Evolutionary conservation across 2,113 vertebrate genomes (phyloP), one percentile per base, ranked within the genome.

Genomic region (Saccopteryx bilineata): DNA sequence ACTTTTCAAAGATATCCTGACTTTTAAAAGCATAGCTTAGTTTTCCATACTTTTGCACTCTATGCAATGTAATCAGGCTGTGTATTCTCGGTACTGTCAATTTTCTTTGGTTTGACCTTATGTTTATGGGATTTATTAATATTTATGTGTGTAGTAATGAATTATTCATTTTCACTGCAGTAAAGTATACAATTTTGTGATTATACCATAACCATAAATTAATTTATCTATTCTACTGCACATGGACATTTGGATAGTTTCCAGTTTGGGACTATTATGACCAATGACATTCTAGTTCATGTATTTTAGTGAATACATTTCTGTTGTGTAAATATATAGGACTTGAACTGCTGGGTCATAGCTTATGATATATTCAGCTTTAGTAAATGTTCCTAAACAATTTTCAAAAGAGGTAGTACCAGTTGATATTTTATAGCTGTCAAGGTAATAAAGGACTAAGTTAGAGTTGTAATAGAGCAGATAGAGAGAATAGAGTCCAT

Each of bases 151-250:
- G 4, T 65, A 71, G 54, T 75, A 7, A 8, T 86, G 56, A 78
- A 93, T 82, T 90, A 78, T 80, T 90, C 69, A 91, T 81, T 93
- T 93, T 87, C 91, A 75, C 52, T 81, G 58, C 31, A 66, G 5
- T 72, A 72, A n/a, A 93, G 65, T 66, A 66, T 58, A 75, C 19
- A 80, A 80, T 72, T 81, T 74, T 81, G 66, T 93, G 60, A 93
- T 93, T 75, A 90, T 9, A 75, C 24, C 15, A 69, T 75, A 76
- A 84, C 24, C 15, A 69, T 75, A 76, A 84, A 66, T 87, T 87
- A 81, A 69, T 81, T 90, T 75, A 86, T 87, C 46, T 26, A 75
- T 80, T 80, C n/a, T 60, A 52, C 58, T 85, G 11, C 52, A 68
- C 58, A 75, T 61, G 24, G 39, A 86, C 33, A 74, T 87, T 87